phyloP scores from a whole-genome alignment of 2,113 vertebrate species.

The Fukomys damarensis region DNA sequence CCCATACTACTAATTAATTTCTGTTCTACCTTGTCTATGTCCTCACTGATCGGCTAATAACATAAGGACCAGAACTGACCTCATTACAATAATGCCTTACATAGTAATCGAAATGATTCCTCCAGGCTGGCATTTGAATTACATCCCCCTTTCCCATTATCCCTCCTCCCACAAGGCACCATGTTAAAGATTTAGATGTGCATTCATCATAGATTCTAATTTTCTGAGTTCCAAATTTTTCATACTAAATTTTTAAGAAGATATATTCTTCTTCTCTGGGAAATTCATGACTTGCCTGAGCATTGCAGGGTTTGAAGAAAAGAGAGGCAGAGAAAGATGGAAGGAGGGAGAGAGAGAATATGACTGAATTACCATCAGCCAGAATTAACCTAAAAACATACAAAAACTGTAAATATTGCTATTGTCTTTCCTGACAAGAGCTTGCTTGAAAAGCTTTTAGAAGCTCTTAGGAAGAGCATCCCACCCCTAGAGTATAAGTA shows the following conservation, averaged over 20 bases:
- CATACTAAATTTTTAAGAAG: constrained; percentile 64
- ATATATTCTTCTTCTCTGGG: constrained; percentile 55
- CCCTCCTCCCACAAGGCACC: not conserved
- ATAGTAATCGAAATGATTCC: constrained; percentile 66
- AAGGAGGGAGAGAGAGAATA: not conserved
- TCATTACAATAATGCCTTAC: constrained; percentile 72
- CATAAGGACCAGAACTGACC: constrained; percentile 77
- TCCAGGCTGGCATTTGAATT: constrained; percentile 73
- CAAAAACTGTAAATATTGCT: constrained; percentile 24
- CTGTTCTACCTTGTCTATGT: constrained; percentile 68
- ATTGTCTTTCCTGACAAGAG: constrained; percentile 32
- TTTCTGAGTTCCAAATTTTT: constrained; percentile 61
- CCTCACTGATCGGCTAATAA: constrained; percentile 69
- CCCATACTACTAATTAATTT: constrained; percentile 78
- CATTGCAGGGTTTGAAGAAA: not conserved
- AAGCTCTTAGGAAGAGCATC: constrained; percentile 49
- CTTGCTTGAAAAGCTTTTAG: constrained; percentile 65
- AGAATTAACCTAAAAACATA: not conserved
- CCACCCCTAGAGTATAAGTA: constrained; percentile 62
- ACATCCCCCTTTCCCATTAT: not conserved
- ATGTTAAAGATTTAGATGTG: constrained; percentile 68
- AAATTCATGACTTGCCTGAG: constrained; percentile 40
- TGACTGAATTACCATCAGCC: not conserved
- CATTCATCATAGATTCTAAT: constrained; percentile 48
- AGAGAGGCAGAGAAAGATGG: not conserved